Evolutionary conservation across 2,888 invertebrate species (phyloP).

Genomic region (Phalera bucephala): DNA sequence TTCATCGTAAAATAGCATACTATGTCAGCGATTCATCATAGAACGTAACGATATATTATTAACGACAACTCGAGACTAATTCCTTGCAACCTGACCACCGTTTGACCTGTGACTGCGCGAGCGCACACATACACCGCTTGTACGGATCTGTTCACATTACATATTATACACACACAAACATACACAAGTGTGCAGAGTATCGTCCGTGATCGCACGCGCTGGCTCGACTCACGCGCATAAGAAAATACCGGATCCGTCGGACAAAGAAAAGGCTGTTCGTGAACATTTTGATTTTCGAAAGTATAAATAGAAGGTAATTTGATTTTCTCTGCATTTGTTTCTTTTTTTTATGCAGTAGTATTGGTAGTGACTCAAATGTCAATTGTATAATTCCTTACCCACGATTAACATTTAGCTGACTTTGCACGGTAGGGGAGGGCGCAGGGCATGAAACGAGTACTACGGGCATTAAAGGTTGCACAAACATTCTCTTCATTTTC

Average conservation of each 20-base stretch:
- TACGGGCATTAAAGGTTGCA: too few relatives aligned
- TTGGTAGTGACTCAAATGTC: too few relatives aligned
- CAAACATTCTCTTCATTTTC: too few relatives aligned
- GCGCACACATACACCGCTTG: conserved; percentile 12
- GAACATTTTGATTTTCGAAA: conserved; percentile 6
- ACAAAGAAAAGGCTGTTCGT: conserved; percentile 7
- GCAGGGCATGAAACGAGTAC: too few relatives aligned
- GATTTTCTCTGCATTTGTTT: too few relatives aligned
- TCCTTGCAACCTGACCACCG: conserved; percentile 30
- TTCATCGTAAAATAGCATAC: conserved; percentile 1
- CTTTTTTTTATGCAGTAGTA: too few relatives aligned
- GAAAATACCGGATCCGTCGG: conserved; percentile 14
- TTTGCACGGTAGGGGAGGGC: too few relatives aligned
- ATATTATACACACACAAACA: neutral
- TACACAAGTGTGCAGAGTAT: neutral
- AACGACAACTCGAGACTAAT: conserved; percentile 11
- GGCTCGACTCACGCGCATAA: conserved; percentile 15
- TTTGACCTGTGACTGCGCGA: conserved; percentile 45
- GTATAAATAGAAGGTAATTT: too few relatives aligned
- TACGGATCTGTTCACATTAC: neutral
- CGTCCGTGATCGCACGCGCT: neutral
- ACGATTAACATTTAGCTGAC: too few relatives aligned
- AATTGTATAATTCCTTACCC: too few relatives aligned
- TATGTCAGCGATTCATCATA: neutral
- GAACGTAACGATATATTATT: neutral